These are phyloP conservation scores for Caenorhabditis sulstoni DNA, from an alignment of 2,888 invertebrate species.

Conservation along the genomic window DNA sequence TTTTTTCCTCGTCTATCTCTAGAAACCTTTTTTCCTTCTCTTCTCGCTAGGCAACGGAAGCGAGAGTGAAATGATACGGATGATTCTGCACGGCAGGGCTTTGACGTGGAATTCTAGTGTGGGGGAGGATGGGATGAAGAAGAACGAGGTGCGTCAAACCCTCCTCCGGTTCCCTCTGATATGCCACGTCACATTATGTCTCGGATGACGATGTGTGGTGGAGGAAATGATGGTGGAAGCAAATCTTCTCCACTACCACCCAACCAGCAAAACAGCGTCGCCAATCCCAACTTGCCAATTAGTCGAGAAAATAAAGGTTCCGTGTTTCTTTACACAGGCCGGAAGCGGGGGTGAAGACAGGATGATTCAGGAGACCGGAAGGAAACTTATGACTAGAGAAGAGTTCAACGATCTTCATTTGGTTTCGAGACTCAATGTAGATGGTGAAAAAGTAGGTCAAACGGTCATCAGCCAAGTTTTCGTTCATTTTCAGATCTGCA, in stretches of 20 bases:
- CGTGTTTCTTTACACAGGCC: constrained; percentile 11
- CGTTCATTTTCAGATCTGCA: too few species aligned
- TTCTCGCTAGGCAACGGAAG: neutral
- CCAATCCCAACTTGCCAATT: neutral
- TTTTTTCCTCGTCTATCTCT: neutral
- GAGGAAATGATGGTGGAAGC: neutral
- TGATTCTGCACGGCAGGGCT: too few species aligned
- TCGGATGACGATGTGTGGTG: neutral
- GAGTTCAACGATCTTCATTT: too few species aligned
- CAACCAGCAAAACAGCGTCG: neutral
- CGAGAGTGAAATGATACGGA: neutral
- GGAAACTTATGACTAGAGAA: too few species aligned
- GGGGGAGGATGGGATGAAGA: neutral
- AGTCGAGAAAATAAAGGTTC: constrained; percentile 28
- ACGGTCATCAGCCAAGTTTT: too few species aligned
- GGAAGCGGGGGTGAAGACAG: neutral
- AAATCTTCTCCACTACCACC: too few species aligned
- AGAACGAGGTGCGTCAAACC: neutral
- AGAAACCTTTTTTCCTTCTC: neutral
- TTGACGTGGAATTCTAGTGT: neutral
- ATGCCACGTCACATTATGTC: constrained; percentile 12
- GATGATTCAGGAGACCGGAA: too few species aligned
- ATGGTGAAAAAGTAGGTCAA: too few species aligned
- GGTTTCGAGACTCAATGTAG: too few species aligned
- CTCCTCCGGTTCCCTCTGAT: neutral